phyloP scores from a whole-genome alignment of 30 jellyfish, hydroid and myxozoan genomes.

The Catostylus mosaicus region DNA sequence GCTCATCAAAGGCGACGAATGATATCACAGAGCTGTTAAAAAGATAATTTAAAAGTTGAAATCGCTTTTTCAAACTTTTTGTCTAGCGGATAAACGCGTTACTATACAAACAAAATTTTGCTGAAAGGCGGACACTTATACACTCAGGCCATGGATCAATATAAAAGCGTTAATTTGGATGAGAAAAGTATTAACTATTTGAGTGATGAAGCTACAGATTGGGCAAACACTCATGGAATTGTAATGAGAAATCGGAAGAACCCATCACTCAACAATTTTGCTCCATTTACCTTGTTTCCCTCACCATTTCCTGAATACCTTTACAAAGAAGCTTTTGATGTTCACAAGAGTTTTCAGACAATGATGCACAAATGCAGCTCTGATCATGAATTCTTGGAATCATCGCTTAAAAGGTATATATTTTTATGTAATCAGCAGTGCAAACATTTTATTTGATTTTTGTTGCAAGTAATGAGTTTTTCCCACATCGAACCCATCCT shows the following conservation, averaged over 20 bases:
- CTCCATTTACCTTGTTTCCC: conserved; percentile 93
- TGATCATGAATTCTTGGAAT: conserved; percentile 82
- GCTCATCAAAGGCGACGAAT: too few species aligned
- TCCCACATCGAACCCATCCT: background rate
- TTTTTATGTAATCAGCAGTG: too few species aligned
- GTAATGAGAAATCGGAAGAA: conserved; percentile 75
- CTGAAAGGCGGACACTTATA: too few species aligned
- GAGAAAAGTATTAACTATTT: conserved; percentile 19
- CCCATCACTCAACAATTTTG: conserved; percentile 48
- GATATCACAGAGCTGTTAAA: too few species aligned
- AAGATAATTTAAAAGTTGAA: too few species aligned
- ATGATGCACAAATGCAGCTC: conserved; percentile 77
- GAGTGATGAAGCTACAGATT: conserved; percentile 83
- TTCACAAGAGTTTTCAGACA: conserved; percentile 84
- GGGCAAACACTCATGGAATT: conserved; percentile 89
- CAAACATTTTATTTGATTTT: background rate
- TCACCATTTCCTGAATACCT: conserved; percentile 92
- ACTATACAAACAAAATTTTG: too few species aligned
- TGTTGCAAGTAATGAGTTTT: background rate
- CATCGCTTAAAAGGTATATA: conserved; percentile 75
- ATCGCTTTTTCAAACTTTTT: too few species aligned
- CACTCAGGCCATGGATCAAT: conserved; percentile 53
- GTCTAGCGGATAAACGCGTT: too few species aligned
- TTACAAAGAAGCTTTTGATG: conserved; percentile 79
- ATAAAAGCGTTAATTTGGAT: conserved; percentile 9